Percentiles rank a stretch among this genome's conserved stretches.
Evolutionary conservation across 2,113 vertebrate species (phyloP).

Genomic region (Macrotis lagotis): DNA sequence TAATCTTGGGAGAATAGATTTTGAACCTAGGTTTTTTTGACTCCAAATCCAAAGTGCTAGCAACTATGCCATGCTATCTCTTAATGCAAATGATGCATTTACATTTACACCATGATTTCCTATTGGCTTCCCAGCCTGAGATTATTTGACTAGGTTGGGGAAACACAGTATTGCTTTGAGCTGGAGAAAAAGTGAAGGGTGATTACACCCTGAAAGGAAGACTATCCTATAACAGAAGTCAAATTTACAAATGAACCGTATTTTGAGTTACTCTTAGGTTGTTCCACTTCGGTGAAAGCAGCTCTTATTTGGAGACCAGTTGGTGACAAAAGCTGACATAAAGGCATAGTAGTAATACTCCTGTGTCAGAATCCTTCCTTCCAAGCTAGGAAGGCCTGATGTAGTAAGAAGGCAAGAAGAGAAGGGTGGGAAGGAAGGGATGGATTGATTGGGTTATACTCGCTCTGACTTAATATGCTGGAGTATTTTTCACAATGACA

Average conservation of each 20-base stretch:
- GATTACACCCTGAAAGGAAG: neutral
- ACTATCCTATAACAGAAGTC: neutral
- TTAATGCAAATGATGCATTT: neutral
- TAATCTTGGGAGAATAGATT: neutral
- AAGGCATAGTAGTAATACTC: no score
- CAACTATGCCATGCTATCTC: neutral
- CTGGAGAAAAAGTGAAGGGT: neutral
- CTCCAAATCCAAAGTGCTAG: neutral
- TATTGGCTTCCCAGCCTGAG: neutral
- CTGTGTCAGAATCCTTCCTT: neutral
- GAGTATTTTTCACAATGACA: neutral
- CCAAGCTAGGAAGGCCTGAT: neutral
- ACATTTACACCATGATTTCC: neutral
- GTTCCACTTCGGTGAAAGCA: neutral
- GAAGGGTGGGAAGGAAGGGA: neutral
- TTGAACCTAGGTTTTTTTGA: neutral
- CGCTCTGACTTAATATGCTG: neutral
- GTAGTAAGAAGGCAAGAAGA: neutral
- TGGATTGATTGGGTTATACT: no score
- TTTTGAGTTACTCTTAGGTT: neutral
- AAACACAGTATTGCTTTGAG: neutral
- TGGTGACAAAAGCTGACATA: neutral
- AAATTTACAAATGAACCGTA: neutral
- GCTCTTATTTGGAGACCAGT: neutral
- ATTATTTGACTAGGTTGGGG: neutral